phyloP scores from a whole-genome alignment of 2,888 invertebrate species.

The Cremastinae sp. region DNA sequence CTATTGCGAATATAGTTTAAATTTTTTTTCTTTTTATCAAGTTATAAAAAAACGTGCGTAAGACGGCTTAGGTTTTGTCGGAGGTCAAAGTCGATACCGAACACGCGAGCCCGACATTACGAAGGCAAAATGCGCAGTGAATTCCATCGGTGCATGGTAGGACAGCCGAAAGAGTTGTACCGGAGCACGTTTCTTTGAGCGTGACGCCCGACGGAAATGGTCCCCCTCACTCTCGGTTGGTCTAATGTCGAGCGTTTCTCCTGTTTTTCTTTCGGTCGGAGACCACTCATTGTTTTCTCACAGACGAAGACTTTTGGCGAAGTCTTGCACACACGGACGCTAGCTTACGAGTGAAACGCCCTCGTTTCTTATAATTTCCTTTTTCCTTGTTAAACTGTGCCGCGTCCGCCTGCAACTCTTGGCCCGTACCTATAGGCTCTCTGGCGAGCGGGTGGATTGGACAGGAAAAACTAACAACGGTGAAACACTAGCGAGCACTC shows the following conservation, averaged over 20 bases:
- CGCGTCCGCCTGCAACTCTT: not conserved
- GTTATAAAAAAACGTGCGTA: conserved; percentile 27
- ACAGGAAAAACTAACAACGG: conserved; percentile 41
- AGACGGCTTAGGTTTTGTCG: conserved; percentile 20
- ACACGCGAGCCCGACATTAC: conserved; percentile 71
- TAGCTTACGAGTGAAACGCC: conserved; percentile 21
- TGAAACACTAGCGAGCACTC: conserved; percentile 43
- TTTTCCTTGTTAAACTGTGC: conserved; percentile 34
- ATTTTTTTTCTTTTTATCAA: conserved; percentile 38
- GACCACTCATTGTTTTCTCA: conserved; percentile 22
- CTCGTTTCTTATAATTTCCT: conserved; percentile 49
- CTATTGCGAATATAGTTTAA: no score
- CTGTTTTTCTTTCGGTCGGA: conserved; percentile 35
- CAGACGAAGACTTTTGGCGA: conserved; percentile 14
- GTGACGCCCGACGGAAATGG: conserved; percentile 62
- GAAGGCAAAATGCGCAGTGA: conserved; percentile 65
- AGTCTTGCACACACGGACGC: not conserved
- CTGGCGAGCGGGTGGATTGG: conserved; percentile 22
- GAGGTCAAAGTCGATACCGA: conserved; percentile 68
- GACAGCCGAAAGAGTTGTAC: conserved; percentile 46
- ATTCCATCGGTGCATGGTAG: conserved; percentile 20
- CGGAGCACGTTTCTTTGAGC: conserved; percentile 63
- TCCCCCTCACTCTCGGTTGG: conserved; percentile 27
- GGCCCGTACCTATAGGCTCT: not conserved
- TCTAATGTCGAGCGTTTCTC: conserved; percentile 47